Conservation (phyloP, 2,888 invertebrate genomes). For the Brachyptera risi region DNA sequence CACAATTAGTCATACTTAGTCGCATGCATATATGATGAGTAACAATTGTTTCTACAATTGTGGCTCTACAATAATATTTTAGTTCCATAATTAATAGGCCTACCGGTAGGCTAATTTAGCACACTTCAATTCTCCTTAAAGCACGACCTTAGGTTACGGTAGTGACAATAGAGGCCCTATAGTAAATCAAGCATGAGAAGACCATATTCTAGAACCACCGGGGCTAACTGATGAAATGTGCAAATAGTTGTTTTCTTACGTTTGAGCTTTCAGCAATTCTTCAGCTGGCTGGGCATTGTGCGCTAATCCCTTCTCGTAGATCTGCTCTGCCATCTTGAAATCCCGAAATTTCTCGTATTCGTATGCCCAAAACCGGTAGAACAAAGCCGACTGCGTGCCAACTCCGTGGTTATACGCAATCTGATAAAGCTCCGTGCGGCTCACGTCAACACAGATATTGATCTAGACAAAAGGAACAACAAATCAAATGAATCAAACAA, state of each 20-base stretch:
- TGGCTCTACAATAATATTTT: too few species aligned
- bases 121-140: too few species aligned
- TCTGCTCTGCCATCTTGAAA: constrained; percentile 75
- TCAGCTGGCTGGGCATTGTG: constrained; percentile 76
- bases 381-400: constrained; percentile 74
- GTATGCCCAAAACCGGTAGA: constrained; percentile 88
- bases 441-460: constrained; percentile 58
- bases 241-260: constrained; percentile 39
- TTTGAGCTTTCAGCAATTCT: constrained; percentile 68
- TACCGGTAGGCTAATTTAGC: too few species aligned
- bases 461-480: constrained; percentile 51
- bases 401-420: constrained; percentile 75
- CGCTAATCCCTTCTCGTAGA: constrained; percentile 72
- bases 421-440: constrained; percentile 58
- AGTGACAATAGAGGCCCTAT: too few species aligned
- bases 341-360: constrained; percentile 79
- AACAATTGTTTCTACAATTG: too few species aligned
- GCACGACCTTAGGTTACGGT: too few species aligned
- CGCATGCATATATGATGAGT: too few species aligned
- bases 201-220: too few species aligned
- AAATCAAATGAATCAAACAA: too few species aligned
- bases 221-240: neutral
- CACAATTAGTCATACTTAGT: too few species aligned
- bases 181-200: too few species aligned
- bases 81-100: too few species aligned